Conservation (phyloP, 2,797 vertebrate species). For the Sylvilagus floridanus region DNA sequence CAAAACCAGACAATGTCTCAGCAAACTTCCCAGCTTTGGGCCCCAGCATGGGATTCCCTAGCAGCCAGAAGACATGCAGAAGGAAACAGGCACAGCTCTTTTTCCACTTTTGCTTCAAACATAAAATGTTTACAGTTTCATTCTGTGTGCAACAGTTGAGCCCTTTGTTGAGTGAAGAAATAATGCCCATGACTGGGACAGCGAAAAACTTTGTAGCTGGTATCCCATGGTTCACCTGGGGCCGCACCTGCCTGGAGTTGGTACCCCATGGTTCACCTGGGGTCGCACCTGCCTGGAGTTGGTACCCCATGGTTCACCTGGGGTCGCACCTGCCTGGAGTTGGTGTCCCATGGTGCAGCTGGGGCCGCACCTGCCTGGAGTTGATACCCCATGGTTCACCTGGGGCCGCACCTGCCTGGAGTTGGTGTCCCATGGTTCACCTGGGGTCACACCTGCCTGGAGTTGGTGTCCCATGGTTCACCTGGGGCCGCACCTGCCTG, state of each 20-base stretch:
- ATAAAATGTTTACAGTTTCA: not conserved
- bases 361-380: not conserved
- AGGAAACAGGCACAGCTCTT: not conserved
- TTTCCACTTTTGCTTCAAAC: not conserved
- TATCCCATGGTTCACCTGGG: not conserved
- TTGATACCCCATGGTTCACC: not conserved
- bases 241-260: not conserved
- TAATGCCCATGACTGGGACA: not conserved
- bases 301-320: too few species aligned
- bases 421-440: too few species aligned
- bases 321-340: not conserved
- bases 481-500: too few species aligned
- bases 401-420: too few species aligned
- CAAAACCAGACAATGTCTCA: not conserved
- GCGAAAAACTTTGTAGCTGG: not conserved
- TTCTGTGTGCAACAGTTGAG: not conserved
- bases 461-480: not conserved
- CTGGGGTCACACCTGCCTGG: not conserved
- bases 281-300: too few species aligned
- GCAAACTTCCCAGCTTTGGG: not conserved
- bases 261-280: not conserved
- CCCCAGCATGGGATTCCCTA: not conserved
- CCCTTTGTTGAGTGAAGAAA: not conserved
- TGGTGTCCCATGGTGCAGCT: not conserved
- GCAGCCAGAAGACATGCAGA: not conserved